Evolutionary conservation across 2,113 vertebrate species (phyloP), one percentile per base, ranked within the genome.

Genomic region (Gymnogyps californianus): DNA sequence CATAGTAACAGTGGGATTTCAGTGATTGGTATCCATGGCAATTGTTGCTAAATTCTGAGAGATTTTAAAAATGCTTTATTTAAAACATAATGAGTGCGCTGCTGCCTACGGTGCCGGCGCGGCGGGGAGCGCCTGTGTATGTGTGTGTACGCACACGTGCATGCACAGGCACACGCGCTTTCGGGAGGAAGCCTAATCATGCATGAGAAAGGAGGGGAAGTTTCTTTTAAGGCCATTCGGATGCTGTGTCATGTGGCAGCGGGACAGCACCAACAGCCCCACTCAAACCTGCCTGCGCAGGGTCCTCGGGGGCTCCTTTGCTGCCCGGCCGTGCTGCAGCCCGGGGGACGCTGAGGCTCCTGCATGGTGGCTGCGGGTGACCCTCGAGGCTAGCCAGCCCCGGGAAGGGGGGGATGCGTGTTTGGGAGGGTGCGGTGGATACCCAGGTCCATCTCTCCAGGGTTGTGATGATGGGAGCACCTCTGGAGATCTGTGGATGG

Each of bases 1-100:
- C 93, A 29, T 90, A 65, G 98, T 32, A 94, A 98, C 97, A 7
- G 87, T 54, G 87, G 96, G 97, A 97, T 98, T 74, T 95, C 94
- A 24, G 96, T 42, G 93, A 93, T 92, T 11, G 75, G 98, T 98
- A 96, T 98, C 98, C 98, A 98, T 98, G 98, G 98, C 65, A 62
- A 98, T 96, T 16, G 97, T 38, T 91, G 96, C 97, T 96, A 78
- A 96, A 93, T 95, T 97, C 97, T 17, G 83, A 95, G 92, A 61
- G 93, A n/a, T 77, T 97, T 96, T 81, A 29, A 70, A 95, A 82
- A 55, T 38, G 95, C 92, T 96, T 74, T 87, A 54, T 96, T 92
- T 89, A 49, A 87, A 95, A 71, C 67, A 40, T 11, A 67, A 76
- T 16, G 78, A 90, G 86, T 1, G 65, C 17, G 82, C 87, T 44